These are phyloP conservation scores for Plestiodon gilberti DNA, from an alignment of 2,113 vertebrate genomes.

Conservation along the genomic window DNA sequence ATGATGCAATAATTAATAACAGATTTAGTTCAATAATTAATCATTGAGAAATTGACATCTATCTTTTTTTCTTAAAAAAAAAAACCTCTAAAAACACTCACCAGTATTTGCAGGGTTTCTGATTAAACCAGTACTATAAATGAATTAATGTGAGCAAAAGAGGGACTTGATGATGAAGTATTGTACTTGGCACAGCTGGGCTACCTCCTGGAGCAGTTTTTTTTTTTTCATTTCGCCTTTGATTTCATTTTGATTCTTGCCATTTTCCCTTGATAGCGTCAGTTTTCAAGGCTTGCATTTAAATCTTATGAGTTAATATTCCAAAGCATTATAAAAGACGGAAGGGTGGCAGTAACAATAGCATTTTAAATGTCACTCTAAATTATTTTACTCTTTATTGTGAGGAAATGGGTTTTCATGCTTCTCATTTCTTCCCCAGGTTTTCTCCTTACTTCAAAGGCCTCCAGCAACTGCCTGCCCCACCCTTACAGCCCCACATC, in stretches of 20 bases:
- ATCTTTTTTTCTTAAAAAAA: background rate
- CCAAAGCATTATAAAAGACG: background rate
- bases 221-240: background rate
- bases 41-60: background rate
- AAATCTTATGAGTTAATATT: conserved; percentile 23
- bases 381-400: conserved; percentile 9
- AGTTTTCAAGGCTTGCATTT: conserved; percentile 4
- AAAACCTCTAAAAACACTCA: background rate
- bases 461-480: background rate
- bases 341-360: conserved; percentile 7
- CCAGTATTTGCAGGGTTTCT: background rate
- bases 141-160: background rate
- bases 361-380: conserved; percentile 11
- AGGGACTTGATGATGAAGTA: background rate
- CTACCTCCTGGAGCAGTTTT: background rate
- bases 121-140: background rate
- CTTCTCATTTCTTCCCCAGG: background rate
- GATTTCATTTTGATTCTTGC: conserved; percentile 3
- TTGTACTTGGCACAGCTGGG: background rate
- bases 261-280: background rate
- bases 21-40: background rate
- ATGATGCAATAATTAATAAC: background rate
- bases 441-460: background rate
- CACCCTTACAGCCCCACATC: background rate
- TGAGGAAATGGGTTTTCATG: background rate